Evolutionary conservation across 2,888 invertebrate genomes (phyloP).

Genomic region (Ophonus ardosiacus): DNA sequence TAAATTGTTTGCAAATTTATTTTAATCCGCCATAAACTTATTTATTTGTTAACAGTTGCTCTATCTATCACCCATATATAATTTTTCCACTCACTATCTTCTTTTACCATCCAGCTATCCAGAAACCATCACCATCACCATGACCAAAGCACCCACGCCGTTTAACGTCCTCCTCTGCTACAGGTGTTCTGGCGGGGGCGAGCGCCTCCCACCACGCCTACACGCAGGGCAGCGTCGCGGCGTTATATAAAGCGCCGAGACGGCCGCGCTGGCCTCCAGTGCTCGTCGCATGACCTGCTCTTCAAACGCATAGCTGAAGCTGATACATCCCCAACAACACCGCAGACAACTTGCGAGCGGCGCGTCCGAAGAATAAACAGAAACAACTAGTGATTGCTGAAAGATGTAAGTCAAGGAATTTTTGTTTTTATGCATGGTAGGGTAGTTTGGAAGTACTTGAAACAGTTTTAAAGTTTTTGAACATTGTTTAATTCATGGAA

Average conservation of each 20-base stretch:
- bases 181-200: slow-evolving; percentile 29
- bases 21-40: too few relatives aligned
- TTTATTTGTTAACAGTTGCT: too few relatives aligned
- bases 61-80: too few relatives aligned
- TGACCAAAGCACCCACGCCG: too few relatives aligned
- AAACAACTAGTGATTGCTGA: too few relatives aligned
- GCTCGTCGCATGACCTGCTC: slow-evolving; percentile 34
- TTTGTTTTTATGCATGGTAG: background rate
- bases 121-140: too few relatives aligned
- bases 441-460: background rate
- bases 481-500: background rate
- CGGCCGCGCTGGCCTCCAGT: slow-evolving; percentile 34
- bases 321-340: background rate
- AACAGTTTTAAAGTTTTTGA: background rate
- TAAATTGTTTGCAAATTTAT: too few relatives aligned
- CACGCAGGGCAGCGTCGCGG: slow-evolving; percentile 23
- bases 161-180: slow-evolving; percentile 1
- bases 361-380: too few relatives aligned
- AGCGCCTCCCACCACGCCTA: slow-evolving; percentile 38
- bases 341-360: background rate
- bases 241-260: slow-evolving; percentile 31
- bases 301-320: background rate
- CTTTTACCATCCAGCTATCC: too few relatives aligned
- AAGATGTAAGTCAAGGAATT: too few relatives aligned
- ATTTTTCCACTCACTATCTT: too few relatives aligned